phyloP scores from a whole-genome alignment of 1,140 invertebrate genomes.

The Fopius arisanus region DNA sequence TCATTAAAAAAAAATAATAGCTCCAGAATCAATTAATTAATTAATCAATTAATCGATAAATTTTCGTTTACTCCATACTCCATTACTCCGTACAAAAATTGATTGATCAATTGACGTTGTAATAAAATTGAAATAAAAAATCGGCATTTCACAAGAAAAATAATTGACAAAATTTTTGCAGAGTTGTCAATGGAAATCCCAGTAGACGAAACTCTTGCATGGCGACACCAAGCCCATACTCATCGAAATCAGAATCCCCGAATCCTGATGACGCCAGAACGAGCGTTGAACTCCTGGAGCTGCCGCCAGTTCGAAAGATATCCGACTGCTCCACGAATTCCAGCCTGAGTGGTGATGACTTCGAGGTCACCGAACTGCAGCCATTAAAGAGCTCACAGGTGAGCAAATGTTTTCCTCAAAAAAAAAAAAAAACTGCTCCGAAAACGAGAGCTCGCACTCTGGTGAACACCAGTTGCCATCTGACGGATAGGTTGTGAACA shows the following conservation, averaged over 20 bases:
- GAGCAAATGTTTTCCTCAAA: conserved; percentile 40
- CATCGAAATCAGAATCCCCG: not conserved
- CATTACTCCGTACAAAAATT: too few species aligned
- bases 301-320: conserved; percentile 67
- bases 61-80: too few species aligned
- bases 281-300: conserved; percentile 67
- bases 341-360: conserved; percentile 74
- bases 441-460: too few species aligned
- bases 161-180: conserved; percentile 1
- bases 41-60: too few species aligned
- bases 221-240: conserved; percentile 42
- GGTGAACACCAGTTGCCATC: not conserved
- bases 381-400: conserved; percentile 58
- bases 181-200: not conserved
- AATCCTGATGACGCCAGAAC: conserved; percentile 33
- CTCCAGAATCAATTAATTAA: too few species aligned
- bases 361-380: conserved; percentile 63
- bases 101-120: too few species aligned
- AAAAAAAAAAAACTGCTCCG: not conserved
- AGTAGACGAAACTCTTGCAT: conserved; percentile 54
- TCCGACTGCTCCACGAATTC: conserved; percentile 73
- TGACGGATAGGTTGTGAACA: not conserved
- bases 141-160: not conserved
- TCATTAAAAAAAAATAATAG: not conserved
- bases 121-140: too few species aligned